Percentiles rank a stretch among this genome's conserved stretches.
Conservation (phyloP, 2,888 invertebrate species). For the Acheta domesticus region DNA sequence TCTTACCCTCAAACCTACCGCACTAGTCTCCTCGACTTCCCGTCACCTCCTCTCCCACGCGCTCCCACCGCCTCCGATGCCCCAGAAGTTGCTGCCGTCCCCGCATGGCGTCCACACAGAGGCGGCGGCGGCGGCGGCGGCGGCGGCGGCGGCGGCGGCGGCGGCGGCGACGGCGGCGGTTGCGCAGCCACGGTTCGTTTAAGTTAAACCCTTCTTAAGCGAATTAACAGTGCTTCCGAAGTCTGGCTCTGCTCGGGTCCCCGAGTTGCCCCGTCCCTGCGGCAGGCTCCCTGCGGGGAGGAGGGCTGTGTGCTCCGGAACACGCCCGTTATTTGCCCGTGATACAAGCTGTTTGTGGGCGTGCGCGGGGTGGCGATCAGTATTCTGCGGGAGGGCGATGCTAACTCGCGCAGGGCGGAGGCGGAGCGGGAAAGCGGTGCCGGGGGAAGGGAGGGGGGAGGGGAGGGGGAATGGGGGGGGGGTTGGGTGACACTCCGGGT, state of each 20-base stretch:
- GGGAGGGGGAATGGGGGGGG: no score
- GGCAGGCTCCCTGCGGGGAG: neutral
- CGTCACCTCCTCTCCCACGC: neutral
- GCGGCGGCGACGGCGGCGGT: no score
- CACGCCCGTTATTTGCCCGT: neutral
- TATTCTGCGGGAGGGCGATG: neutral
- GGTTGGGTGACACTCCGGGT: no score
- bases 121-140: no score
- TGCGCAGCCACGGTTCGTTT: constrained; percentile 18
- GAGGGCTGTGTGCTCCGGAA: neutral
- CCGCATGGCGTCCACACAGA: no score
- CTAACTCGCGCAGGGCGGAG: no score
- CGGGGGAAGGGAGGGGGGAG: no score
- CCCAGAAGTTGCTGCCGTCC: neutral
- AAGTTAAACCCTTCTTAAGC: constrained; percentile 10
- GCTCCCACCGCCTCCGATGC: neutral
- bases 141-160: no score
- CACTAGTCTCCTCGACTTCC: neutral
- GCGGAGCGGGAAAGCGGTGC: no score
- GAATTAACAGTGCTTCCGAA: constrained; percentile 3
- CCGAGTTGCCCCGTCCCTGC: neutral
- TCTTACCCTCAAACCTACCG: neutral
- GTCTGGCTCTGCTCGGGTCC: neutral
- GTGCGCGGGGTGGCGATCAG: neutral
- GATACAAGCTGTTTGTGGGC: constrained; percentile 6